phyloP scores from a whole-genome alignment of 2,113 vertebrate species.

The Paradoxurus hermaphroditus region DNA sequence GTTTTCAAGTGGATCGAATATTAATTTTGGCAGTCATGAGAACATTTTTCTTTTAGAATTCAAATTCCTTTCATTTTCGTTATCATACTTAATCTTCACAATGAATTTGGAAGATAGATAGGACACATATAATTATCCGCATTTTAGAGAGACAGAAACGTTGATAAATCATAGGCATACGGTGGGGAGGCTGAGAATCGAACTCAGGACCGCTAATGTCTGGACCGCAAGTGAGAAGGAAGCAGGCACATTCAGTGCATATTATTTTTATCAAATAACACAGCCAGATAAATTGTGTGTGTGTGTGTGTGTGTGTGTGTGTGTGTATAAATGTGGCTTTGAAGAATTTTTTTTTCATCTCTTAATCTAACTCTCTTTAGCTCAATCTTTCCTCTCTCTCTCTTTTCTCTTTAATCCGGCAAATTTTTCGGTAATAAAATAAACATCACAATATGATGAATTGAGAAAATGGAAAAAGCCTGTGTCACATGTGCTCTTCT shows the following conservation, averaged over 20 bases:
- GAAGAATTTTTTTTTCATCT: not conserved
- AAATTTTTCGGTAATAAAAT: constrained; percentile 66
- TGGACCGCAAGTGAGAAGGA: not conserved
- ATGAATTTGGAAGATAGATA: not conserved
- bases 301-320: not conserved
- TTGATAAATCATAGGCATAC: not conserved
- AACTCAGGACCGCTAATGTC: not conserved
- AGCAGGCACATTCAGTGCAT: not conserved
- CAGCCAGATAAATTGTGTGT: not conserved
- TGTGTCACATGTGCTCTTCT: constrained; percentile 71
- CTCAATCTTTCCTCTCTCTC: constrained; percentile 43
- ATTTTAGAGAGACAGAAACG: not conserved
- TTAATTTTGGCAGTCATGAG: not conserved
- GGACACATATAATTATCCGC: not conserved
- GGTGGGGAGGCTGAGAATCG: not conserved
- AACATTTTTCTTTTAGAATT: constrained; percentile 16
- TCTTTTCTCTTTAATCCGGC: constrained; percentile 30
- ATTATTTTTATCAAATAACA: not conserved
- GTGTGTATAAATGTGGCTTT: not conserved
- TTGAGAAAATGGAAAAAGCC: constrained; percentile 68
- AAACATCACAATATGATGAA: constrained; percentile 58
- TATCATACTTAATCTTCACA: constrained; percentile 40
- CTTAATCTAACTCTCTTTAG: constrained; percentile 66
- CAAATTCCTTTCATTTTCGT: not conserved
- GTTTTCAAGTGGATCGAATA: not conserved